These are phyloP conservation scores for Catotricha subobsoleta DNA, from an alignment of 2,888 invertebrate genomes.

Conservation along the genomic window DNA sequence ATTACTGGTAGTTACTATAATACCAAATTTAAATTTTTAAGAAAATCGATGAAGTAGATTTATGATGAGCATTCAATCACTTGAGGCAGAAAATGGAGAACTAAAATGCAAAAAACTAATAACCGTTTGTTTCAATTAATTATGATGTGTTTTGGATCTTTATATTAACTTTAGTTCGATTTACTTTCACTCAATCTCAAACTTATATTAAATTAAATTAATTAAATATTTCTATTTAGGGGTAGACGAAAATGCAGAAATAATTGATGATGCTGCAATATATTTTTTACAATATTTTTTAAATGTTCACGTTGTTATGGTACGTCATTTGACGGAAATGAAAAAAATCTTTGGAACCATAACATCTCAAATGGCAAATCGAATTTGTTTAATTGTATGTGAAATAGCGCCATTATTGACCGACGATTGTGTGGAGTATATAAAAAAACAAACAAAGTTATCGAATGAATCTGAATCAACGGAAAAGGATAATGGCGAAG, in stretches of 20 bases:
- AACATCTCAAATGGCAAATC: conserved; percentile 33
- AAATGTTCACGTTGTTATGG: conserved; percentile 35
- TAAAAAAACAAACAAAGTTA: conserved; percentile 21
- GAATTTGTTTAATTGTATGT: conserved; percentile 39
- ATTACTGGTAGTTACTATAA: conserved; percentile 15
- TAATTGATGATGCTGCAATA: conserved; percentile 44
- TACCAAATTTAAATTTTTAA: not conserved
- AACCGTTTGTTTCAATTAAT: not conserved
- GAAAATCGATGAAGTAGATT: too few species aligned
- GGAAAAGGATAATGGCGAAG: not conserved
- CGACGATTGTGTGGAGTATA: conserved; percentile 32
- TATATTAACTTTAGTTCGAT: too few species aligned
- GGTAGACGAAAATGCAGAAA: conserved; percentile 35
- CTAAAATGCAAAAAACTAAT: not conserved
- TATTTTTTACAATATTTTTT: conserved; percentile 42
- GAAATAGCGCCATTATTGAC: conserved; percentile 31
- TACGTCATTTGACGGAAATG: conserved; percentile 38
- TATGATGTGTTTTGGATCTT: too few species aligned
- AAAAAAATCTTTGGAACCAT: conserved; percentile 41
- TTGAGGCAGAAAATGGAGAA: not conserved
- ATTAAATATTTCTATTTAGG: not conserved
- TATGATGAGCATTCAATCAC: too few species aligned
- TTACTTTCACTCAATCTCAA: too few species aligned
- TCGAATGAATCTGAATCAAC: too few species aligned
- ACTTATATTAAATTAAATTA: not conserved